These are phyloP conservation scores for Phyllotreta striolata DNA, from an alignment of 2,888 invertebrate species.

Conservation along the genomic window DNA sequence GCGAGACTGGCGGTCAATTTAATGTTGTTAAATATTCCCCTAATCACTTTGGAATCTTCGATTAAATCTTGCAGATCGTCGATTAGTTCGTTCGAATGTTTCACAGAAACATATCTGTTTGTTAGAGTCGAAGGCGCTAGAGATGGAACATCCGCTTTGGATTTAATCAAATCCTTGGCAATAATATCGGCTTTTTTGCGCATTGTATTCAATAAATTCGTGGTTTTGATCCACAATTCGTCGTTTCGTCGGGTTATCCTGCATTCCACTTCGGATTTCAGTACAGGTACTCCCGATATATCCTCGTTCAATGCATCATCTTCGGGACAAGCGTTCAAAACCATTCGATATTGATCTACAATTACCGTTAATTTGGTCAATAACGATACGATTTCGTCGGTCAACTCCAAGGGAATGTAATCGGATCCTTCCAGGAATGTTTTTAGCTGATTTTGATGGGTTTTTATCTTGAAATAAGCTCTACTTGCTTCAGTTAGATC, in stretches of 20 bases:
- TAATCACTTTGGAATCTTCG: constrained; percentile 25
- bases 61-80: constrained; percentile 28
- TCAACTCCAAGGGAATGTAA: constrained; percentile 48
- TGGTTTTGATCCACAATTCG: constrained; percentile 49
- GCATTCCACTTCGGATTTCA: constrained; percentile 46
- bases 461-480: constrained; percentile 66
- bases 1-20: constrained; percentile 26
- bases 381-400: constrained; percentile 62
- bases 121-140: constrained; percentile 48
- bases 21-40: constrained; percentile 31
- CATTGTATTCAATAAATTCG: constrained; percentile 42
- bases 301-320: constrained; percentile 52
- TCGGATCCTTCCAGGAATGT: constrained; percentile 51
- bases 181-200: constrained; percentile 44
- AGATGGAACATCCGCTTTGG: constrained; percentile 44
- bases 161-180: constrained; percentile 46
- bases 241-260: constrained; percentile 53
- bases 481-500: constrained; percentile 68
- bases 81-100: constrained; percentile 30
- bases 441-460: constrained; percentile 60
- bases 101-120: constrained; percentile 48
- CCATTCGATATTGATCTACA: constrained; percentile 73
- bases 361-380: constrained; percentile 65
- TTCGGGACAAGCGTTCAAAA: constrained; percentile 71
- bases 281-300: constrained; percentile 47